Base-by-base conservation (phyloP, 2,113 vertebrate species). In the Cyprinus carpio region DNA sequence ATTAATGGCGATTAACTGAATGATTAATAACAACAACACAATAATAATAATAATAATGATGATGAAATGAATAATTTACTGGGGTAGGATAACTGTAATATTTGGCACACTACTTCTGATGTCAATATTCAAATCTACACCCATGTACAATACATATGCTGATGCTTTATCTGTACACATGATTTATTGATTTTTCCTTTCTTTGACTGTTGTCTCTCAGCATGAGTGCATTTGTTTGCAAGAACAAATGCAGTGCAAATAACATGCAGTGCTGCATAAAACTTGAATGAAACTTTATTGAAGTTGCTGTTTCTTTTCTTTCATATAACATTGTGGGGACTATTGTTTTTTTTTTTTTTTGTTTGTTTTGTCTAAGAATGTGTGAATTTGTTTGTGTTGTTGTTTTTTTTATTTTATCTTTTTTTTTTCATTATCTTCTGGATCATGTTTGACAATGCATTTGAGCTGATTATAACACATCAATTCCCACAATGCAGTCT, bases 221-320 rank as follows among this genome's bases (percentile, higher is more conserved):
- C 84, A 84, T 84, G 81, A 84, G 84, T n/a, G 71, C 72, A 75
- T 78, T 74, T 84, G 82, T 72, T 87, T 58, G 74, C 58, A 25
- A 49, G 23, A 67, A 34, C 65, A 43, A n/a, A n/a, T n/a, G n/a
- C n/a, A n/a, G n/a, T 46, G 56, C n/a, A 56, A 86, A 87, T 89
- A 77, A 80, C 34, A 34, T 31, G 6, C 11, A 29, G 18, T 18
- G n/a, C 31, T 80, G 78, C 56, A 86, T 87, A 69, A 43, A 78
- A 31, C 62, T 64, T 56, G 58, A 78, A 78, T 82, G 80, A 84
- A 37, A 51, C 54, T 34, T 78, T 87, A 83, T 83, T 89, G 46
- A 79, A 81, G 51, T 83, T 43, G 43, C 64, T 34, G 46, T 46
- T 71, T 74, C 60, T 69, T 71, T 37, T 34, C 58, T 71, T 37